These are phyloP conservation scores for Drosophila merina DNA, from an alignment of 2,888 invertebrate genomes.

Conservation along the genomic window DNA sequence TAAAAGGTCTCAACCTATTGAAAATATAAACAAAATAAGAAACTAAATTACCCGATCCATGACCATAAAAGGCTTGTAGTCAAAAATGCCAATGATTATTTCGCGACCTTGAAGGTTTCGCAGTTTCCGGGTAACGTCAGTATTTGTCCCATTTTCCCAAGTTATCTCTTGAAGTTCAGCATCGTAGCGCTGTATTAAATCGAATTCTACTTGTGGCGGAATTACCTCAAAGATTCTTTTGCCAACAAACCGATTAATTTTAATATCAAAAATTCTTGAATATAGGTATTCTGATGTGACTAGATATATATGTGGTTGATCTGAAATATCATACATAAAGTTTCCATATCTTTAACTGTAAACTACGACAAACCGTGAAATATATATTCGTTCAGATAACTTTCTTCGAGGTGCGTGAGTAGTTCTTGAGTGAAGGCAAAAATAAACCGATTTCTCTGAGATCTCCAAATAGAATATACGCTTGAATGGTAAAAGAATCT, in stretches of 20 bases:
- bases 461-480: slow-evolving; percentile 72
- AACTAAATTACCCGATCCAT: slow-evolving; percentile 60
- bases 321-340: slow-evolving; percentile 42
- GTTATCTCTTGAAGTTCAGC: slow-evolving; percentile 32
- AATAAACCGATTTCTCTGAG: slow-evolving; percentile 66
- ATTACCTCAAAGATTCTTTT: slow-evolving; percentile 47
- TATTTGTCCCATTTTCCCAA: slow-evolving; percentile 19
- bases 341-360: too few relatives aligned
- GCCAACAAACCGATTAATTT: slow-evolving; percentile 79
- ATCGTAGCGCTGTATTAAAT: slow-evolving; percentile 63
- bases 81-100: slow-evolving; percentile 72
- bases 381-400: slow-evolving; percentile 55
- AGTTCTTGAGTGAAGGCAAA: slow-evolving; percentile 68
- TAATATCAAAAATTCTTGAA: slow-evolving; percentile 66
- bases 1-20: background rate
- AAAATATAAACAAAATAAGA: too few relatives aligned
- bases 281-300: slow-evolving; percentile 58
- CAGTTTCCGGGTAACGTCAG: slow-evolving; percentile 55
- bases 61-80: slow-evolving; percentile 81
- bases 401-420: background rate
- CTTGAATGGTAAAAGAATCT: slow-evolving; percentile 69
- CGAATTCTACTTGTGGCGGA: slow-evolving; percentile 45
- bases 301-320: slow-evolving; percentile 77
- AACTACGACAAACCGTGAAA: slow-evolving; percentile 61
- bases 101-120: slow-evolving; percentile 75